Conservation (phyloP, 2,888 invertebrate genomes). For the Osedax fenrisi region DNA sequence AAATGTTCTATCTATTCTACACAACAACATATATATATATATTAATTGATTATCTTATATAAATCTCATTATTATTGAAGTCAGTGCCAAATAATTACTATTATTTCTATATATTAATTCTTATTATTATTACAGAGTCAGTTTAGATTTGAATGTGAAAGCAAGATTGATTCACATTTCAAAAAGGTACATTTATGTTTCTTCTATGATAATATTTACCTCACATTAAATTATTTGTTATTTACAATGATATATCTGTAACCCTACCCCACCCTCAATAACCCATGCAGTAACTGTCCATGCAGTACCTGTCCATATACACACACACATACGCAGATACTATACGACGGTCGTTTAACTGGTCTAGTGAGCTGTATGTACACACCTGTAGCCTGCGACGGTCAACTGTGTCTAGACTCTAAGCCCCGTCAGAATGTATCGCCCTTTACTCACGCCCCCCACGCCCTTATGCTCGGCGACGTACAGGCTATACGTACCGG, state of each 20-base stretch:
- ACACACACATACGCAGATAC: constrained; percentile 59
- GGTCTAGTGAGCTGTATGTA: constrained; percentile 91
- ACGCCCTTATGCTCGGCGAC: constrained; percentile 97
- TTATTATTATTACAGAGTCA: constrained; percentile 84
- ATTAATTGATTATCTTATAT: too few species aligned
- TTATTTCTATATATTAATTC: too few species aligned
- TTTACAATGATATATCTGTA: too few species aligned
- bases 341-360: constrained; percentile 94
- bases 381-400: constrained; percentile 97
- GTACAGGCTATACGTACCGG: constrained; percentile 98
- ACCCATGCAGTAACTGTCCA: too few species aligned
- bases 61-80: too few species aligned
- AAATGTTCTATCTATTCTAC: too few species aligned
- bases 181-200: constrained; percentile 27
- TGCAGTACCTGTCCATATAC: background rate
- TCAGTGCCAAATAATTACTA: too few species aligned
- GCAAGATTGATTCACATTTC: constrained; percentile 45
- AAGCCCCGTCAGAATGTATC: constrained; percentile 92
- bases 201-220: too few species aligned
- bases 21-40: too few species aligned
- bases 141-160: constrained; percentile 99
- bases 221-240: too few species aligned
- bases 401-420: constrained; percentile 92
- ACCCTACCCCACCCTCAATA: too few species aligned
- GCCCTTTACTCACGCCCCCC: constrained; percentile 97